A percentile compares a stretch with the other conserved stretches of the same genome.
Conservation (phyloP, 1,140 invertebrate genomes). For the Formica selysi region DNA sequence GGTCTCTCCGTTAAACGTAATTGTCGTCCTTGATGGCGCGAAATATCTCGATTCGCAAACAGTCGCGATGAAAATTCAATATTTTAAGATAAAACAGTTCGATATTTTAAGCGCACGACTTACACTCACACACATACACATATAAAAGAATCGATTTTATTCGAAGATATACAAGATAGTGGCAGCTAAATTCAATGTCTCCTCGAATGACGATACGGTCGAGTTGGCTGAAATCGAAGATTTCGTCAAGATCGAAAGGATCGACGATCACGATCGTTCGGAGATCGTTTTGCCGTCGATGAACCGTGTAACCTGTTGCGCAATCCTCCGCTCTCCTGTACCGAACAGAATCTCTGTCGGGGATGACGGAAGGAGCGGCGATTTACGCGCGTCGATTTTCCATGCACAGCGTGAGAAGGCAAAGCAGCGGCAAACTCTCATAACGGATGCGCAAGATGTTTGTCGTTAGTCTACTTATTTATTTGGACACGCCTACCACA, state of each 20-base stretch:
- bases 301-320: constrained; percentile 70
- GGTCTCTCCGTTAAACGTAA: not conserved
- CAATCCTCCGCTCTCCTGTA: constrained; percentile 46
- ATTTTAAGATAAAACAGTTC: not conserved
- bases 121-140: not conserved
- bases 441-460: not conserved
- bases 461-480: not conserved
- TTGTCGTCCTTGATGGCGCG: too few relatives aligned
- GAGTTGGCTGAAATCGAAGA: not conserved
- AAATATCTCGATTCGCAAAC: constrained; percentile 16
- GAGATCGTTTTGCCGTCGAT: constrained; percentile 64
- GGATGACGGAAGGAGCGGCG: constrained; percentile 24
- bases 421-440: not conserved
- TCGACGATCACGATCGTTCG: constrained; percentile 59
- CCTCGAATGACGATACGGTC: not conserved
- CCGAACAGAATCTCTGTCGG: constrained; percentile 28
- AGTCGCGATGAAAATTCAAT: not conserved
- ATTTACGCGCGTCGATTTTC: constrained; percentile 2
- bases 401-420: constrained; percentile 19
- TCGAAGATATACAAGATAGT: not conserved
- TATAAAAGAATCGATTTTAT: not conserved
- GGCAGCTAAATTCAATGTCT: not conserved
- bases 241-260: constrained; percentile 20
- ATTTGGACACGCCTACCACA: not conserved
- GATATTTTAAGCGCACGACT: not conserved